These are phyloP conservation scores for Nerophis ophidion DNA, from an alignment of 2,113 vertebrate species.

Conservation along the genomic window DNA sequence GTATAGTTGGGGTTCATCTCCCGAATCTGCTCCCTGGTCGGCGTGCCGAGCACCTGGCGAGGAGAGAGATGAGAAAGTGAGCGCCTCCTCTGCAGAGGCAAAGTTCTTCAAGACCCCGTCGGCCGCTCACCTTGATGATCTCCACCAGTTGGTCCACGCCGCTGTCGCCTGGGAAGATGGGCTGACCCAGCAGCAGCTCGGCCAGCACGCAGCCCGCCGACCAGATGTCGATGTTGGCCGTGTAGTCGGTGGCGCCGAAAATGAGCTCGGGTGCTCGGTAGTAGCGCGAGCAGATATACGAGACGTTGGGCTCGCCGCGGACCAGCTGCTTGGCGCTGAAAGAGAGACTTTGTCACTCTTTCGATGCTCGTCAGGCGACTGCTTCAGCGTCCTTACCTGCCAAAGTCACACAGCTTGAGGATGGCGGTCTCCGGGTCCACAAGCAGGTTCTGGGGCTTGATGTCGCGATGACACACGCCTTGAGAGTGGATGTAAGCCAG, in stretches of 20 bases:
- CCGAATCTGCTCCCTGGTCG: constrained; percentile 89
- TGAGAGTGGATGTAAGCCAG: constrained; percentile 95
- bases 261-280: constrained; percentile 92
- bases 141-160: constrained; percentile 93
- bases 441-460: constrained; percentile 91
- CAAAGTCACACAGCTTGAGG: constrained; percentile 91
- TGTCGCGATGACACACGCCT: constrained; percentile 90
- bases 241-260: constrained; percentile 92
- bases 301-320: constrained; percentile 88
- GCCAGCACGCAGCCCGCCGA: constrained; percentile 89
- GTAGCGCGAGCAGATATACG: constrained; percentile 92
- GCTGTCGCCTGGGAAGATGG: constrained; percentile 90
- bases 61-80: background rate
- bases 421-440: constrained; percentile 90
- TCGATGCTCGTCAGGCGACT: constrained; percentile 1
- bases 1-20: constrained; percentile 97
- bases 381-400: constrained; percentile 72
- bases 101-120: background rate
- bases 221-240: constrained; percentile 92
- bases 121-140: constrained; percentile 82
- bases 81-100: background rate
- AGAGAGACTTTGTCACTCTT: background rate
- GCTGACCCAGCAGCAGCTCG: constrained; percentile 86
- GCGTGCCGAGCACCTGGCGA: constrained; percentile 84
- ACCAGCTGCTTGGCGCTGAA: constrained; percentile 88